These are phyloP conservation scores for Urocynchramus pylzowi DNA, from an alignment of 2,113 vertebrate genomes.

Conservation along the genomic window DNA sequence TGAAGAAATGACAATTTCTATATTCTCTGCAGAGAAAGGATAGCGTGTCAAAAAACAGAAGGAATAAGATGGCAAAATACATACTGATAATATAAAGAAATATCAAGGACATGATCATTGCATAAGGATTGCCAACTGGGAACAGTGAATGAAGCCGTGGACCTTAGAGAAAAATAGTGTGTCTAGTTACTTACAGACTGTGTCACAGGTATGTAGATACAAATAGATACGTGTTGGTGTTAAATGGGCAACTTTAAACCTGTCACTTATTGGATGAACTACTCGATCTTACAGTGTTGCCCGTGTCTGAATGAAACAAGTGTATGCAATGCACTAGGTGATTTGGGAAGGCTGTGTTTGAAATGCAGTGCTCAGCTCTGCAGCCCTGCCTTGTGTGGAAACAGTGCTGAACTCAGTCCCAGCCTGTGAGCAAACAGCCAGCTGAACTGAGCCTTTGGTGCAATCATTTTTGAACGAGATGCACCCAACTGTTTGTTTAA, in stretches of 20 bases:
- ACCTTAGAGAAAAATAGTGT: not conserved
- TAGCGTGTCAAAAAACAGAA: not conserved
- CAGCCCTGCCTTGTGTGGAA: not conserved
- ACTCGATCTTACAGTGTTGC: not conserved
- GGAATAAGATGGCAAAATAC: not conserved
- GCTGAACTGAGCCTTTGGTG: not conserved
- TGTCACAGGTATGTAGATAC: not conserved
- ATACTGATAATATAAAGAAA: not conserved
- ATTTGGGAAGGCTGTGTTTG: not conserved
- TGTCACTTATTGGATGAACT: not conserved
- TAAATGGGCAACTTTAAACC: not conserved
- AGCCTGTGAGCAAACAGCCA: not conserved
- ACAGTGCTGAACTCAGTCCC: not conserved
- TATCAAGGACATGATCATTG: not conserved
- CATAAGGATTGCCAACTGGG: not conserved
- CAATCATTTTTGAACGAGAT: not conserved
- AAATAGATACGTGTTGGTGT: not conserved
- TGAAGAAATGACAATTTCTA: not conserved
- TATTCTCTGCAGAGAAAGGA: not conserved
- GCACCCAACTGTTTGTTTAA: not conserved
- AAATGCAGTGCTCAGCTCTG: not conserved
- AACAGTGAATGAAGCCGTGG: not conserved
- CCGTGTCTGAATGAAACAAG: not conserved
- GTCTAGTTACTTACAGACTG: not conserved
- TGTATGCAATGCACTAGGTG: rapidly evolving